Base-by-base conservation (phyloP, 2,888 invertebrate genomes). In the Horisme vitalbata region DNA sequence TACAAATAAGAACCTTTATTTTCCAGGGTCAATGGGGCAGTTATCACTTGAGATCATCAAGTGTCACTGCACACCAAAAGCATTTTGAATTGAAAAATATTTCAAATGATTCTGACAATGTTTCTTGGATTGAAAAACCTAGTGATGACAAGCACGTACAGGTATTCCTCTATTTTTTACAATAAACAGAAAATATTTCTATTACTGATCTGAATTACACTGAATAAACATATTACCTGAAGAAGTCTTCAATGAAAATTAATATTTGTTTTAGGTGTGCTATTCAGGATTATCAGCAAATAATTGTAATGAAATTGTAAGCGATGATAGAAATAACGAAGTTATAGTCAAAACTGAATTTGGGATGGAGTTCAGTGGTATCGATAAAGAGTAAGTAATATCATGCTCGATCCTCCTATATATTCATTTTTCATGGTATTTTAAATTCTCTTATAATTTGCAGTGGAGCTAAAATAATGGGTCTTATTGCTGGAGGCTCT, bases 51-150 rank as follows among this genome's bases (percentile, higher is more conserved):
- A 55, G 59, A 5, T 51, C 68, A n/a, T 55, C 57, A 32, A 14
- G 44, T 10, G 65, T 45, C 21, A 45, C 50, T 0, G 33, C 43
- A 2, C 56, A 46, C 0, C 71, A 68, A 32, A 83, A 90, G 38
- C 93, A 94, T 67, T 92, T 92, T 0, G 93, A 89, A 62, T 89
- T 93, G 5, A 93, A 92, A 68, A 91, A 91, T 1, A 87, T 91
- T 0, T 82, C 92, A 41, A 95, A 95, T 10, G 94, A 96, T 66
- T 80, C 96, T 18, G 92, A 93, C 4, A 93, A 93, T 31, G 70
- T 96, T 0, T 84, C 82, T 8, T 96, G 96, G 96, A 72, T 93
- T 3, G 93, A 95, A 26, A 23, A 48, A 7, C 15, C 41, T 20
- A 23, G 55, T 3, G 60, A 28, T 9, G 67, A 57, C 0, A 59